Evolutionary conservation across 1,140 invertebrate species (phyloP).

Genomic region (Arion vulgaris): DNA sequence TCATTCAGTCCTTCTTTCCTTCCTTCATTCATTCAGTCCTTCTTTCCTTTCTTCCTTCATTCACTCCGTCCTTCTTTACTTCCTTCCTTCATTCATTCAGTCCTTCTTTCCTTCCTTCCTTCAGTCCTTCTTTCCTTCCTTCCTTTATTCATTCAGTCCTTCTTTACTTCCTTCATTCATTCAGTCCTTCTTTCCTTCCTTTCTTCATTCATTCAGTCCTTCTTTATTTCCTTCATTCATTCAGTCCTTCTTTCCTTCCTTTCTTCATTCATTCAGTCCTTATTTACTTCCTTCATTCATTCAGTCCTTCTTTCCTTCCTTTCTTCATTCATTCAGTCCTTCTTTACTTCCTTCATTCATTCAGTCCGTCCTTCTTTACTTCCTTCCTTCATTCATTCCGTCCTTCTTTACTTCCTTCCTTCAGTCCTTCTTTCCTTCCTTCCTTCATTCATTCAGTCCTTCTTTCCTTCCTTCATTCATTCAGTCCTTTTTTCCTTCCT

Average conservation of each 20-base stretch:
- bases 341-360: conserved; percentile 49
- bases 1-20: no score
- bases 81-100: no score
- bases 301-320: conserved; percentile 47
- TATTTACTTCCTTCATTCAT: conserved; percentile 46
- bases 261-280: conserved; percentile 36
- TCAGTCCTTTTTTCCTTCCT: neutral
- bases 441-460: neutral
- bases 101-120: no score
- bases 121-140: no score
- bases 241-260: conserved; percentile 12
- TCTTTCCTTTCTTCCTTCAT: no score
- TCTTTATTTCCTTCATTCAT: neutral
- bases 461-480: no score
- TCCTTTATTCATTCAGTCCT: no score
- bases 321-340: conserved; percentile 48
- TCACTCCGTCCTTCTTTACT: no score
- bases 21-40: no score
- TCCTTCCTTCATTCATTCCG: conserved; percentile 46
- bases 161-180: no score
- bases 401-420: conserved; percentile 21
- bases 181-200: neutral
- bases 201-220: no score
- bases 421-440: neutral
- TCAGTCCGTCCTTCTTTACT: conserved; percentile 49